Base-by-base conservation (phyloP, 1,140 invertebrate genomes). In the Atta colombica region DNA sequence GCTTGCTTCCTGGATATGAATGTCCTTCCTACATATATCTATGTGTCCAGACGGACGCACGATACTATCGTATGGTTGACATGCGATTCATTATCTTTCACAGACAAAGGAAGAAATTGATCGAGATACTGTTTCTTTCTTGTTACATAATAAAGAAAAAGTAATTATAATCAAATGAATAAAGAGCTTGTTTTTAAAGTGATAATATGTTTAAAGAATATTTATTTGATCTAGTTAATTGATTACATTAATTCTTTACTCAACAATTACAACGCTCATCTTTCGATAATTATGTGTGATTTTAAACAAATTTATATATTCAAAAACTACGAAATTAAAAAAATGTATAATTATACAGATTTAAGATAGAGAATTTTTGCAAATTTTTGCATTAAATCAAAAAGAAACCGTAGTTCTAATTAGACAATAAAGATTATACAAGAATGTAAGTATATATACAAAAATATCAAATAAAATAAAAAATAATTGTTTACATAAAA, bases 41-140 rank as follows among this genome's bases (percentile, higher is more conserved):
- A 21, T 77, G 45, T 16, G 35, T 81, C 18, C 35, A 71, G 31
- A 25, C 45, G 1, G 16, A 58, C 51, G 53, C 12, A 53, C 8
- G 51, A n/a, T 49, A 69, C 14, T 49, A 49, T 10, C 16, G 39
- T 4, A 63, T 25, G 5, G 39, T 51, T 28, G 66, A 28, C 66
- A 51, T 12, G 25, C 51, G 16, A 81, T 58, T 68, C 12, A 68
- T 78, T 53, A 66, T 80, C 45, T 65, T 68, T 68, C 28, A 53
- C 14, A 49, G 51, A 80, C 81, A 69, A 82, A 85, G 60, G 39
- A 88, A 88, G 87, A 89, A 86, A 80, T 78, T 60, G 60, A 89
- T 88, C 68, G 61, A 58, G 66, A 63, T 66, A n/a, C 58, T 84
- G 16, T 66, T 80, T 88, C 85, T 66, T 35, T 49, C 21, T 28